These are phyloP conservation scores for Aporophyla nigra DNA, from an alignment of 2,888 invertebrate genomes.

Conservation along the genomic window DNA sequence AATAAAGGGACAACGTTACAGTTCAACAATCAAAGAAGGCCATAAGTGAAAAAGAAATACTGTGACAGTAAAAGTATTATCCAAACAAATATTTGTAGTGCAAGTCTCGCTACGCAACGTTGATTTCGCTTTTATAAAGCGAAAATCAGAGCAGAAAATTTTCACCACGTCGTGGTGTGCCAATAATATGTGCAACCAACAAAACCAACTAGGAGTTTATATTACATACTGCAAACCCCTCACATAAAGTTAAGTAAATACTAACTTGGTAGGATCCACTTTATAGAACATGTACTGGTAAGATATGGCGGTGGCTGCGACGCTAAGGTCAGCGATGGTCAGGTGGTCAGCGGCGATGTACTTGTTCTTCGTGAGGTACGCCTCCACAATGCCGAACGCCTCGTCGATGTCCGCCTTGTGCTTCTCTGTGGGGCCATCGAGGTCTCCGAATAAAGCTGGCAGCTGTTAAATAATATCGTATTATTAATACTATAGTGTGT, in stretches of 20 bases:
- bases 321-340: conserved; percentile 75
- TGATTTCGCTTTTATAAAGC: background rate
- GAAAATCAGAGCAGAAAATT: no score
- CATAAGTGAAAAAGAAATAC: background rate
- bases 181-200: background rate
- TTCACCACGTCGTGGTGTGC: no score
- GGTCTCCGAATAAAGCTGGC: conserved; percentile 67
- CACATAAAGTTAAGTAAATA: background rate
- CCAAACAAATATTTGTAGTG: background rate
- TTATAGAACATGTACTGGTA: conserved; percentile 64
- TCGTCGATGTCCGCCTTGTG: conserved; percentile 69
- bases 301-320: conserved; percentile 69
- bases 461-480: conserved; percentile 59
- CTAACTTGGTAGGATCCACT: conserved; percentile 70
- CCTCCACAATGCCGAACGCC: conserved; percentile 70
- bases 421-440: conserved; percentile 59
- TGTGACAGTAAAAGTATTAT: background rate
- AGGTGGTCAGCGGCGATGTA: conserved; percentile 72
- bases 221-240: background rate
- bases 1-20: conserved; percentile 2
- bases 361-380: conserved; percentile 63
- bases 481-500: background rate
- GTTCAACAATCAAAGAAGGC: background rate
- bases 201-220: background rate
- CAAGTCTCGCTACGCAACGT: no score